phyloP scores from a whole-genome alignment of 1,140 invertebrate genomes.

The Lordiphosa mommai region DNA sequence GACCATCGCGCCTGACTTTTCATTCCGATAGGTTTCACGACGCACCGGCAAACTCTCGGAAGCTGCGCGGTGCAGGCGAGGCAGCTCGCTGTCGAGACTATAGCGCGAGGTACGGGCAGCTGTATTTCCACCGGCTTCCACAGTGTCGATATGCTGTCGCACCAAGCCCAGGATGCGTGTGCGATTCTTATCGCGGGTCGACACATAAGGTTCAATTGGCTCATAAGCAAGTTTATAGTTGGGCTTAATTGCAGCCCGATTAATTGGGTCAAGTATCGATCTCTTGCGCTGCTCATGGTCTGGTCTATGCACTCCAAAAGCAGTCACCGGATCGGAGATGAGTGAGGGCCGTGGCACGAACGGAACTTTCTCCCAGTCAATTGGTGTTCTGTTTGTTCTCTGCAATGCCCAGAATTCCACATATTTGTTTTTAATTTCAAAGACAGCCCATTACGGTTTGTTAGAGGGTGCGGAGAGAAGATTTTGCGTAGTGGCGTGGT shows the following conservation, averaged over 20 bases:
- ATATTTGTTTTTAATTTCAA: conserved; percentile 45
- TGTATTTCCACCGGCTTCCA: conserved; percentile 81
- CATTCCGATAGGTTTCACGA: conserved; percentile 74
- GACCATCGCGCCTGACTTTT: conserved; percentile 80
- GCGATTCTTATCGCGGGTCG: conserved; percentile 83
- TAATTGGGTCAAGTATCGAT: conserved; percentile 72
- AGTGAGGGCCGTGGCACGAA: conserved; percentile 89
- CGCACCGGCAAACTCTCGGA: conserved; percentile 69
- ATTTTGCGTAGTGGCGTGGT: conserved; percentile 13
- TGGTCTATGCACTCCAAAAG: conserved; percentile 84
- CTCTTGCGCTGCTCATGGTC: conserved; percentile 56
- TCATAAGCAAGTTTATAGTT: conserved; percentile 81
- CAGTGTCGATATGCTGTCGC: conserved; percentile 81
- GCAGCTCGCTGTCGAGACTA: conserved; percentile 83
- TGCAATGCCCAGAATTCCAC: conserved; percentile 83
- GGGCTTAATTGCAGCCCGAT: conserved; percentile 80
- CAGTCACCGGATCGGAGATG: conserved; percentile 89
- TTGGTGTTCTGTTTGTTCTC: conserved; percentile 82
- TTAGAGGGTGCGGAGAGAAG: conserved; percentile 25
- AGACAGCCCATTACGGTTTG: conserved; percentile 34
- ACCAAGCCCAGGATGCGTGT: conserved; percentile 82
- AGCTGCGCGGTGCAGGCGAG: conserved; percentile 81
- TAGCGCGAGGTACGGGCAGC: conserved; percentile 82
- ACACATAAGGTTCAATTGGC: conserved; percentile 83
- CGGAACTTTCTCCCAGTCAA: conserved; percentile 92